A percentile compares a stretch with the other conserved stretches of the same genome.
Conservation (phyloP, 2,888 invertebrate species). For the Caenorhabditis sp. region DNA sequence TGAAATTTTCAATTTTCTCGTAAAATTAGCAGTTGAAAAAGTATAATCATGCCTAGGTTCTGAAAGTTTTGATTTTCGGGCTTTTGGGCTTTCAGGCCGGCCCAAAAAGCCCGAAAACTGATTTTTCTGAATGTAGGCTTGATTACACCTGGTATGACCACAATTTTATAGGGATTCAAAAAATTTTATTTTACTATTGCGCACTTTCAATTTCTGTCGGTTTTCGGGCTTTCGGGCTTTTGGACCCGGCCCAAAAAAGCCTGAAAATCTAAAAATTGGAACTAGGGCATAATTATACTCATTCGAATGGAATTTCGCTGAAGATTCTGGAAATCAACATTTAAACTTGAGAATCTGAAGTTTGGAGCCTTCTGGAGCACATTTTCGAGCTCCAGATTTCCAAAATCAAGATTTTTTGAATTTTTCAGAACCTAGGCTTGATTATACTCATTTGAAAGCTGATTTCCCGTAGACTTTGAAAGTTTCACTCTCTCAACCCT, state of each 20-base stretch:
- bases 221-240: neutral
- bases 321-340: neutral
- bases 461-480: neutral
- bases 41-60: neutral
- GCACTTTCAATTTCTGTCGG: too few relatives aligned
- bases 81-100: too few relatives aligned
- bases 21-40: neutral
- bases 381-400: neutral
- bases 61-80: neutral
- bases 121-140: too few relatives aligned
- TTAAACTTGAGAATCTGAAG: neutral
- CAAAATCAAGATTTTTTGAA: neutral
- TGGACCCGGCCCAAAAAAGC: neutral
- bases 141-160: too few relatives aligned
- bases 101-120: neutral
- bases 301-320: neutral
- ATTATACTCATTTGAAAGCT: neutral
- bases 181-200: too few relatives aligned
- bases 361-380: too few relatives aligned
- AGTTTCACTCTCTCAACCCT: neutral
- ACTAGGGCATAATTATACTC: constrained; percentile 5
- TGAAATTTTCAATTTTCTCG: neutral
- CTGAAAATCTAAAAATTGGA: neutral
- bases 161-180: too few relatives aligned
- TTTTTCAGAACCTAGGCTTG: neutral